A percentile compares a stretch with the other conserved stretches of the same genome.
phyloP scores from a whole-genome alignment of 2,888 invertebrate species.

The Calliopum simillimum region DNA sequence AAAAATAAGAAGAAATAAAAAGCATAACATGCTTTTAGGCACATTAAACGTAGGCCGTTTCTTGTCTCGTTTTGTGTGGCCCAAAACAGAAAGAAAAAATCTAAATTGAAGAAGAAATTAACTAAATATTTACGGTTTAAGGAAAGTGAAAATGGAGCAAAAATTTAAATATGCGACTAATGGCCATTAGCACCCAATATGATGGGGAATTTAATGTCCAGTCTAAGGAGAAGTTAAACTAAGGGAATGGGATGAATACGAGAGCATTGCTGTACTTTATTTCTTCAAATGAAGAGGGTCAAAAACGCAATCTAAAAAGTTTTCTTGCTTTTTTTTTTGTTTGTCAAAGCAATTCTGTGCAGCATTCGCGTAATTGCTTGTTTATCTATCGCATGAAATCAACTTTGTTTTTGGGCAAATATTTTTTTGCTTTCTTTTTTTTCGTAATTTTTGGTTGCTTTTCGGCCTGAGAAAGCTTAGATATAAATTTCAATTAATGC shows the following conservation, averaged over 20 bases:
- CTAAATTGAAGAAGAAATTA: slow-evolving; percentile 3
- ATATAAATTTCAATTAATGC: too few relatives aligned
- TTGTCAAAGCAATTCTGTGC: too few relatives aligned
- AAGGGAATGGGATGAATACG: not conserved
- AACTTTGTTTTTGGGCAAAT: not conserved
- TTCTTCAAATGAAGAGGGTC: slow-evolving; percentile 19
- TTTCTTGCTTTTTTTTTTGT: slow-evolving; percentile 1
- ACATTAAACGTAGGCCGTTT: not conserved
- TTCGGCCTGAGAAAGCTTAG: not conserved
- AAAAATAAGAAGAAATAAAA: slow-evolving; percentile 14
- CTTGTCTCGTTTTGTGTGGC: not conserved
- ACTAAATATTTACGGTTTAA: too few relatives aligned
- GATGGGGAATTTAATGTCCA: slow-evolving; percentile 30
- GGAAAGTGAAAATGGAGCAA: slow-evolving; percentile 15
- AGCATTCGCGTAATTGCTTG: too few relatives aligned
- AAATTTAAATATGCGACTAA: slow-evolving; percentile 46
- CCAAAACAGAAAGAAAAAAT: slow-evolving; percentile 1
- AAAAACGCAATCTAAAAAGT: slow-evolving; percentile 24
- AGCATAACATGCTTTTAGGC: slow-evolving; percentile 32
- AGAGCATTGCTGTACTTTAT: not conserved
- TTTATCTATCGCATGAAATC: not conserved
- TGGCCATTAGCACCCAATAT: slow-evolving; percentile 47
- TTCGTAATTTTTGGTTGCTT: not conserved
- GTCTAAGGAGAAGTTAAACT: not conserved
- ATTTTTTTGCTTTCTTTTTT: not conserved